Conservation (phyloP, 2,888 invertebrate genomes). For the Stenodema calcarata region DNA sequence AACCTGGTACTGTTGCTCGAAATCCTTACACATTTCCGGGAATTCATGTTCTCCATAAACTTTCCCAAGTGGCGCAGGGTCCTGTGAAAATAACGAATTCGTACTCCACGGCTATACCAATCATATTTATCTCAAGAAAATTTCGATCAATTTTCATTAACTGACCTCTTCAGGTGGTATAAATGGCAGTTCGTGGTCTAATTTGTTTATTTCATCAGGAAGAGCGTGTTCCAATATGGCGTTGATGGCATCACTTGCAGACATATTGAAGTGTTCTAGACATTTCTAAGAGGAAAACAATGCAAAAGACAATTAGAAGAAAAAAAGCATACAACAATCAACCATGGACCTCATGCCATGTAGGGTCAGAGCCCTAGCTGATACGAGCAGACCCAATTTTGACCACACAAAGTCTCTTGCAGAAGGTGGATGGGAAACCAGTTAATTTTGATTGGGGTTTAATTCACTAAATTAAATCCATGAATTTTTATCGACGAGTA, state of each 20-base stretch:
- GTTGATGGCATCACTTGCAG: slow-evolving; percentile 79
- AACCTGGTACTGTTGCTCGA: slow-evolving; percentile 64
- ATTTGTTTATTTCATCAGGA: slow-evolving; percentile 63
- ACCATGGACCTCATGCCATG: no score
- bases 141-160: no score
- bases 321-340: no score
- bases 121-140: no score
- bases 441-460: no score
- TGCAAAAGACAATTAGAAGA: background rate
- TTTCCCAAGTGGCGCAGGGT: background rate
- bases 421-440: no score
- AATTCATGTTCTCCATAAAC: slow-evolving; percentile 79
- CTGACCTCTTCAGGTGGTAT: slow-evolving; percentile 61
- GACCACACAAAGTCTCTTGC: no score
- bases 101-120: background rate
- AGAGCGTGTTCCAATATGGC: slow-evolving; percentile 80
- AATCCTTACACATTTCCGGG: slow-evolving; percentile 73
- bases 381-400: no score
- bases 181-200: slow-evolving; percentile 67
- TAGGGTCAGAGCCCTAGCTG: no score
- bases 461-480: no score
- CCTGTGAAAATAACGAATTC: background rate
- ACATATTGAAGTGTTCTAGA: slow-evolving; percentile 77
- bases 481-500: no score
- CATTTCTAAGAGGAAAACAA: slow-evolving; percentile 68